phyloP scores from a whole-genome alignment of 2,888 invertebrate genomes.

The Serrognathus titanus region DNA sequence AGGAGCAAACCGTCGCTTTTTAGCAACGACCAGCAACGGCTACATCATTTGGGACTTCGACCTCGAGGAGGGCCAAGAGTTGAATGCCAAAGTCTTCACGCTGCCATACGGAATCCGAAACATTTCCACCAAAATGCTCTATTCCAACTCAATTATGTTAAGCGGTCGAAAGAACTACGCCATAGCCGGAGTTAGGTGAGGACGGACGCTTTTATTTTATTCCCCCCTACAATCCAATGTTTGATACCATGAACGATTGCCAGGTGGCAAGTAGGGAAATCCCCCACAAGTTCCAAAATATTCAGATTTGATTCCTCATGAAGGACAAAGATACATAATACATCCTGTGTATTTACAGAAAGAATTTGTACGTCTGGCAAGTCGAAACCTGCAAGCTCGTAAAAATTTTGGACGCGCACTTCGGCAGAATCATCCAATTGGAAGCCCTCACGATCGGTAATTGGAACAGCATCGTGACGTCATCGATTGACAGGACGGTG shows the following conservation, averaged over 20 bases:
- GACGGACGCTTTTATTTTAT: no score
- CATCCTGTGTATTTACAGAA: slow-evolving; percentile 43
- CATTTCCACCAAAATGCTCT: slow-evolving; percentile 87
- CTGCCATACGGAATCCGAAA: slow-evolving; percentile 87
- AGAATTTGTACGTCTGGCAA: slow-evolving; percentile 93
- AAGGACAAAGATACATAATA: no score
- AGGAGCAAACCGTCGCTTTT: slow-evolving; percentile 5
- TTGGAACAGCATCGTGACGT: slow-evolving; percentile 94
- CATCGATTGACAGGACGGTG: slow-evolving; percentile 95
- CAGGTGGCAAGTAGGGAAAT: no score
- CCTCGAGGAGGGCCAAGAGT: slow-evolving; percentile 7
- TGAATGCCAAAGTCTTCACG: slow-evolving; percentile 63
- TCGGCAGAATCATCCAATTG: slow-evolving; percentile 90
- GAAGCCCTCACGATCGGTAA: slow-evolving; percentile 82
- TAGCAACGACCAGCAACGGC: slow-evolving; percentile 75
- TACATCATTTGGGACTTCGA: slow-evolving; percentile 78
- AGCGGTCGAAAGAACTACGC: slow-evolving; percentile 88
- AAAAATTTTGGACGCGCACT: slow-evolving; percentile 94
- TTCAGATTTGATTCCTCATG: no score
- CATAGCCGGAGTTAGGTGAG: slow-evolving; percentile 86
- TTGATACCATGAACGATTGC: no score
- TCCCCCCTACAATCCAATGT: no score
- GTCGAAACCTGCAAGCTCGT: slow-evolving; percentile 76
- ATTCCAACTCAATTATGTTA: slow-evolving; percentile 88
- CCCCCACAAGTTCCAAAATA: no score